Evolutionary conservation across 2,888 invertebrate species (phyloP), one percentile per base, ranked within the genome.

Genomic region (Meteorus cinctellus): DNA sequence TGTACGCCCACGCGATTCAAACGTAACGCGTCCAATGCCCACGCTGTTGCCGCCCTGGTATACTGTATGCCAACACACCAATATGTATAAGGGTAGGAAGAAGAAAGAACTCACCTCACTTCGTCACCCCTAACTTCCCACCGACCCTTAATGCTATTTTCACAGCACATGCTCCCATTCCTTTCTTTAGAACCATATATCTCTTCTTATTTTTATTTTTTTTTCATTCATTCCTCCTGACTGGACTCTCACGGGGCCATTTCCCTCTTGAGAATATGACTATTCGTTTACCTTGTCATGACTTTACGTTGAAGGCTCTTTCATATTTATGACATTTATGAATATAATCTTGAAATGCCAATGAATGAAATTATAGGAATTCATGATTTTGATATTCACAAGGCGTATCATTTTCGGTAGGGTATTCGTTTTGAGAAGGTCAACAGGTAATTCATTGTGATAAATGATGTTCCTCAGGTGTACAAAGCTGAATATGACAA

Each of bases 1-100:
- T 83, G 75, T 74, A 83, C 86, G 80, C 85, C 85, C 81, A 84
- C 84, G 82, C 81, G 78, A 79, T 79, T 81, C 79, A 74, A 80
- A 79, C 81, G 79, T 80, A 79, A 78, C 75, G 55, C 55, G 55
- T 77, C 70, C 72, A 75, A 85, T 82, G 82, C 85, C 84, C 82
- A 85, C 82, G 80, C 63, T 51, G 70, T 75, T 62, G 72, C 77
- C 77, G 74, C 77, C 76, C 76, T 76, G 74, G 62, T 60, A 55
- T 19, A 55, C 55, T 60, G 68, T 75, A 41, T 59, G 31, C 34
- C 55, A 63, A 66, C 62, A 66, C 55, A 75, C 60, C 66, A 71
- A 74, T 74, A 48, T 48, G 51, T 12, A 72, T 63, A 19, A 63
- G 48, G 10, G 62, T 63, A n/a, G 45, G 45, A 24, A 48, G 29